Base-by-base conservation (phyloP, 2,888 invertebrate species). In the Bugulina stolonifera region DNA sequence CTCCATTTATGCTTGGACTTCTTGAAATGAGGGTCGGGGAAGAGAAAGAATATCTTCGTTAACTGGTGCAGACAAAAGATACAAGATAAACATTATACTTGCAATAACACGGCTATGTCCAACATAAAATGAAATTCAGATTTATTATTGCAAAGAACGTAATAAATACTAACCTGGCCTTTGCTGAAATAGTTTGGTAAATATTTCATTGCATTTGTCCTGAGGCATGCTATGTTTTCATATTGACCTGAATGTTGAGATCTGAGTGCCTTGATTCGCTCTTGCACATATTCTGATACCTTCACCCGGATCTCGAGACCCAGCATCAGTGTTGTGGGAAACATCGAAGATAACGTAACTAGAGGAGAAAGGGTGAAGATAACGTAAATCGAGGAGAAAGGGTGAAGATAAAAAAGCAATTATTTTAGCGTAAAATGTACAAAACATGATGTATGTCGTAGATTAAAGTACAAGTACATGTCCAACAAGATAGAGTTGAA, bases 1-100 rank as follows among this genome's bases (percentile, higher is more conserved):
- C 99, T 88, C 99, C 99, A 99, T 85, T 99, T 99, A 82, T 98
- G 96, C 86, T 99, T 99, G 0, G 95, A 91, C 81, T 91, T 94
- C 84, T 99, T 99, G 84, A 99, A 99, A 86, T 99, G 99, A 35
- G 99, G 99, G 87, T 99, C 99, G 32, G 99, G 99, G 85, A 96
- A 99, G 25, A 99, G 87, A 85, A 99, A 98, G 85, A 99, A 99
- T 91, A 99, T 93, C 86, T 97, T 97, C 75, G 90, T 90, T 58
- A 98, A 86, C 91, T 96, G 86, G 75, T 75, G 22, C 18, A 22
- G n/a, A n/a, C n/a, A n/a, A n/a, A n/a, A n/a, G n/a, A n/a, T n/a
- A n/a, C n/a, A n/a, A n/a, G n/a, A n/a, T n/a, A n/a, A n/a, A n/a
- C n/a, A n/a, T 10, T 43, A 5, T 18, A 18, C 43, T 43, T 43